phyloP scores from a whole-genome alignment of 2,113 vertebrate genomes.

The Noctilio leporinus region DNA sequence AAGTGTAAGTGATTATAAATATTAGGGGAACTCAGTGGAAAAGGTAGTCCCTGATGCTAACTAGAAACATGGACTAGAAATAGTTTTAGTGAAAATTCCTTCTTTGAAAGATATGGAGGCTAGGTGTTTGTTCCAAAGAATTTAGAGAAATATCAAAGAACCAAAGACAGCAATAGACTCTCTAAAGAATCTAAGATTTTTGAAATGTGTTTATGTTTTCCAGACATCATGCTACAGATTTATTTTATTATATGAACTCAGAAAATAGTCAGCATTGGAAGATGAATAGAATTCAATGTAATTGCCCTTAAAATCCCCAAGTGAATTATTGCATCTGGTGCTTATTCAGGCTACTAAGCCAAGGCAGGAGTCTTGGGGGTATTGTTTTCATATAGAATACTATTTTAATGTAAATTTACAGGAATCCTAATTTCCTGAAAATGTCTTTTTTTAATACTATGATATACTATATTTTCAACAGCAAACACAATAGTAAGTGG shows the following conservation, averaged over 20 bases:
- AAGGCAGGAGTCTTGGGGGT: background rate
- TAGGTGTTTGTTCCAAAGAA: conserved; percentile 38
- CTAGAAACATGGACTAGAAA: background rate
- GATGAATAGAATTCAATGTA: background rate
- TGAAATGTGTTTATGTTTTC: conserved; percentile 43
- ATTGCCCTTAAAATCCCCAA: background rate
- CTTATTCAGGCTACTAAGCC: background rate
- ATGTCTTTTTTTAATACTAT: background rate
- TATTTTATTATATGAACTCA: background rate
- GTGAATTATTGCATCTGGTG: background rate
- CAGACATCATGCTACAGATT: background rate
- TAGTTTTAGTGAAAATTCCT: conserved; percentile 45
- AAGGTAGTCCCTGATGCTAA: conserved; percentile 3
- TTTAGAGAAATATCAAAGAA: conserved; percentile 46
- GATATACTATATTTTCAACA: background rate
- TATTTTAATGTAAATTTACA: background rate
- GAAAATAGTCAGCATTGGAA: background rate
- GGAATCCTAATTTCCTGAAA: background rate
- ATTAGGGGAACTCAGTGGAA: background rate
- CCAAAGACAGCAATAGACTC: background rate
- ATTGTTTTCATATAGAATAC: conserved; percentile 15
- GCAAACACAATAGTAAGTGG: background rate
- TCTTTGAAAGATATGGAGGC: background rate
- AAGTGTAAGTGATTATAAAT: conserved; percentile 48
- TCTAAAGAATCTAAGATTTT: conserved; percentile 27